Base-by-base conservation (phyloP, 2,797 vertebrate species). In the Lacerta bilineata region DNA sequence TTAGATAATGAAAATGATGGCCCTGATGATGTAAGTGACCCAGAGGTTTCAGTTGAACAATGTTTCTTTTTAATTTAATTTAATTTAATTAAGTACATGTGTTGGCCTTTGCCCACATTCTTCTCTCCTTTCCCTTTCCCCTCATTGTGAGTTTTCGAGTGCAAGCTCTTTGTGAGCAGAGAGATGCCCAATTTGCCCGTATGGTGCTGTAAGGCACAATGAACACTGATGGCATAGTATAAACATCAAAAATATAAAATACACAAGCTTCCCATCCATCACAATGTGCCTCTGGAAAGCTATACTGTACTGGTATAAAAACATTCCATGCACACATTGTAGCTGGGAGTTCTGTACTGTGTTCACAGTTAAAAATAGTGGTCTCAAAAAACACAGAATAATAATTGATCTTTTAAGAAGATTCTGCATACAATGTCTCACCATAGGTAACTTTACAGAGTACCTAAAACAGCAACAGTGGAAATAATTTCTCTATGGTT, bases 331-430 rank as follows among this genome's bases (percentile, higher is more conserved):
- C 15, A 29, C 39, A 17, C 20, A 27, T 85, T 36, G 11, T 76
- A 10, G 36, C 64, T 59, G 39, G 3, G 55, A 64, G 83, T 27
- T 64, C 72, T 75, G 33, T 11, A 23, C 50, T 33, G 13, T 61
- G 29, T 29, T 76, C 55, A 50, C 50, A 27, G 23, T 29, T 61
- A 61, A 50, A 27, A 75, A 66, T n/a, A 77, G 43, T 85, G 20
- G 36, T 43, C 25, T 85, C 55, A 61, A 15, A 59, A 41, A 68
- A 59, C 87, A 92, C 76, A 90, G 91, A 89, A 84, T 61, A 68
- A 80, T 64, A 84, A 36, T n/a, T 88, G 61, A 78, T 90, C 41
- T 82, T 89, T 91, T 46, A 93, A 15, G 78, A 79, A 7, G 76
- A 78, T 80, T 87, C 78, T 71, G 90, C 39, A 84, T 68, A 93